These are phyloP conservation scores for Plagodis dolabraria DNA, from an alignment of 2,888 invertebrate genomes.

Conservation along the genomic window DNA sequence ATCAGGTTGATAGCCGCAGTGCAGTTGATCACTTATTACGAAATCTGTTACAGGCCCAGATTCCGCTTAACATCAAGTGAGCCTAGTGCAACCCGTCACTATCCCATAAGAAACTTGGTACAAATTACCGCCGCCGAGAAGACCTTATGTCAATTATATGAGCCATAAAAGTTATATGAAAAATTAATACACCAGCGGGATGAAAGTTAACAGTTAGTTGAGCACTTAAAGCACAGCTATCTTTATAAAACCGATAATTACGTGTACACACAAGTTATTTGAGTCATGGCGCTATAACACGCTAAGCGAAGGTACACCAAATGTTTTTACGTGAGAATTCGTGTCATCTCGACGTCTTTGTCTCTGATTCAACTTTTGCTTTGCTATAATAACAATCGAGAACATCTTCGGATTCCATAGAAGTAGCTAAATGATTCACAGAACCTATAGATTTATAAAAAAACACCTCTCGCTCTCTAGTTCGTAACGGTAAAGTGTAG, in stretches of 20 bases:
- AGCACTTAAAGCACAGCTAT: constrained; percentile 28
- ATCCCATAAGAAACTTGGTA: no score
- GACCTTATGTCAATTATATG: no score
- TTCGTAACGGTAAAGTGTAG: background rate
- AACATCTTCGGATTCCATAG: constrained; percentile 30
- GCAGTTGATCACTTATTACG: no score
- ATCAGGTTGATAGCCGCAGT: no score
- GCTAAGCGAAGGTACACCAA: constrained; percentile 14
- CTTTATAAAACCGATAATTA: constrained; percentile 29
- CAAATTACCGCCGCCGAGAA: no score
- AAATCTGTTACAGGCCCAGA: no score
- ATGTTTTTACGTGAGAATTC: constrained; percentile 23
- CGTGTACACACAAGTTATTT: constrained; percentile 19
- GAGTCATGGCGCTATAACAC: constrained; percentile 22
- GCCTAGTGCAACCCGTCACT: no score
- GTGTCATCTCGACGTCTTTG: constrained; percentile 9
- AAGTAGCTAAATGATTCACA: constrained; percentile 22
- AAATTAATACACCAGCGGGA: background rate
- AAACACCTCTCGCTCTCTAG: background rate
- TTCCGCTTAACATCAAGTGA: no score
- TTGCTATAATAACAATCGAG: constrained; percentile 12
- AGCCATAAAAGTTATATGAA: background rate
- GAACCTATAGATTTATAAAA: background rate
- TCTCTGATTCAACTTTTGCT: constrained; percentile 8
- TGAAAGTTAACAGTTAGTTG: constrained; percentile 9